These are phyloP conservation scores for Chymomyza fuscimana DNA, from an alignment of 2,888 invertebrate genomes.

Conservation along the genomic window DNA sequence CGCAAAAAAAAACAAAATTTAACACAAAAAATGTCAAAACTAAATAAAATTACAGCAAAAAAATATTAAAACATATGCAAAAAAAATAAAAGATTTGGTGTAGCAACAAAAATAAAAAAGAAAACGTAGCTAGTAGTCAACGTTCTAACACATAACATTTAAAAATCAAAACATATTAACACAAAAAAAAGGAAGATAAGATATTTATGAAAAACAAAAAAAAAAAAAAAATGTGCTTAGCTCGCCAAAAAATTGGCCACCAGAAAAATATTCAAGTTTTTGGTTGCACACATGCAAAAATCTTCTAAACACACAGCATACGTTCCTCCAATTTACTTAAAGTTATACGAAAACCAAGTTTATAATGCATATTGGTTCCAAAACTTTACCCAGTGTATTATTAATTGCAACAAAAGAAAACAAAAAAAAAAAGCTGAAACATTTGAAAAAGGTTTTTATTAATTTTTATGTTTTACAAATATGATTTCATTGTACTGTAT, in stretches of 20 bases:
- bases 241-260: slow-evolving; percentile 18
- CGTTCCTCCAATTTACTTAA: slow-evolving; percentile 60
- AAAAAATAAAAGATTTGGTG: slow-evolving; percentile 25
- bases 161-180: slow-evolving; percentile 14
- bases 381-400: slow-evolving; percentile 52
- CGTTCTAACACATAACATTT: slow-evolving; percentile 42
- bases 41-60: slow-evolving; percentile 7
- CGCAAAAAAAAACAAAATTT: slow-evolving; percentile 37
- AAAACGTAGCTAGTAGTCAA: slow-evolving; percentile 57
- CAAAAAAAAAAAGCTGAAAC: slow-evolving; percentile 11
- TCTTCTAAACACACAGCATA: slow-evolving; percentile 29
- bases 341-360: slow-evolving; percentile 18
- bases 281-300: slow-evolving; percentile 36
- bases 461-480: slow-evolving; percentile 52
- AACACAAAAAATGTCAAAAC: slow-evolving; percentile 23
- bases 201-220: neutral
- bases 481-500: slow-evolving; percentile 24
- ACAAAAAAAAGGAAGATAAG: neutral
- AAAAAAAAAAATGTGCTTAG: slow-evolving; percentile 24
- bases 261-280: slow-evolving; percentile 15
- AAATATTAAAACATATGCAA: slow-evolving; percentile 25
- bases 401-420: slow-evolving; percentile 11
- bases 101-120: slow-evolving; percentile 1
- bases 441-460: slow-evolving; percentile 13
- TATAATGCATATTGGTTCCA: slow-evolving; percentile 10